Evolutionary conservation across 2,113 vertebrate species (phyloP).

Genomic region (Cochlearius cochlearius): DNA sequence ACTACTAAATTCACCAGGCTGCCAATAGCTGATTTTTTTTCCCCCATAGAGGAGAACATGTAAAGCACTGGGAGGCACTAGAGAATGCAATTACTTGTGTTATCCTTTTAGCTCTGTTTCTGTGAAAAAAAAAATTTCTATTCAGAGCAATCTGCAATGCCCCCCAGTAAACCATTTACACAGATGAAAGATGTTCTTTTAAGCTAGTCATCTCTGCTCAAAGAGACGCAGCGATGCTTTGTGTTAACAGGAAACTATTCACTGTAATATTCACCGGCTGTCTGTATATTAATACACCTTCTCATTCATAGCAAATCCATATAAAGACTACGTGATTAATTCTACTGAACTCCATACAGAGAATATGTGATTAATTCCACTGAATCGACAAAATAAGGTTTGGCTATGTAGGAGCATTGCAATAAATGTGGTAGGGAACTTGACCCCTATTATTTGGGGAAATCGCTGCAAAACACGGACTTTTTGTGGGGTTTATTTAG

Average conservation of each 20-base stretch:
- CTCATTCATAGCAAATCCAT: slow-evolving; percentile 15
- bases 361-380: not conserved
- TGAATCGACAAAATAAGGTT: not conserved
- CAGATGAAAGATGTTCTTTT: slow-evolving; percentile 18
- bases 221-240: not conserved
- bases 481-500: not conserved
- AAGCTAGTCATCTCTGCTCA: not conserved
- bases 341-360: not conserved
- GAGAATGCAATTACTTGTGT: slow-evolving; percentile 44
- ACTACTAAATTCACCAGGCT: slow-evolving; percentile 42
- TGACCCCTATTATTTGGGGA: not conserved
- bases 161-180: slow-evolving; percentile 2
- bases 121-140: not conserved
- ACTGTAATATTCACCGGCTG: not conserved
- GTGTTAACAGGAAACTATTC: slow-evolving; percentile 29
- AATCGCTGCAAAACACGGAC: not conserved
- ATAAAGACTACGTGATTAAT: slow-evolving; percentile 16
- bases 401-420: not conserved
- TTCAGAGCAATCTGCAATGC: slow-evolving; percentile 3
- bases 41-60: not conserved
- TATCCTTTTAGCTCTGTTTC: slow-evolving; percentile 22
- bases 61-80: slow-evolving; percentile 37
- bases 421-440: not conserved
- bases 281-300: not conserved
- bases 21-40: not conserved